Evolutionary conservation across 2,797 vertebrate genomes (phyloP), one percentile per base, ranked within the genome.

Genomic region (Pseudomugil gertrudae): DNA sequence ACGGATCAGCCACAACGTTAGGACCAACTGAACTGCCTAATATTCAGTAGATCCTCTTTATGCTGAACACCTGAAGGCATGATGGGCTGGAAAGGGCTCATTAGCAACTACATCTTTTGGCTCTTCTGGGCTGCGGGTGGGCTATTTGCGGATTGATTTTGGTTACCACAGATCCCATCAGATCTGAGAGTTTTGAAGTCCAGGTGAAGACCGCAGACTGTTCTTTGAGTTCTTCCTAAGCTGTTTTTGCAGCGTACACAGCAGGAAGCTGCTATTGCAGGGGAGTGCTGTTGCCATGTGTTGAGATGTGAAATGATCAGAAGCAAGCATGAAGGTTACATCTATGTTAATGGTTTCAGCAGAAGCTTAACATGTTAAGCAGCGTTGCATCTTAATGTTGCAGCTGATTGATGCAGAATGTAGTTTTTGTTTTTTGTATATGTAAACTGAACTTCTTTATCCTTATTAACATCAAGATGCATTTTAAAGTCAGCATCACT

Each of bases 401-500:
- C 13, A 6, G 26, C 50, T 52, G 50, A 52, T 27, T 3, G 5
- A 24, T 48, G n/a, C n/a, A n/a, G 51, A 74, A 63, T 80, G 66
- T 68, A 69, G 40, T 9, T 66, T 30, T 71, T 19, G 13, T 21
- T 79, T 59, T 66, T 23, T 8, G 15, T 79, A 53, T 60, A 38
- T 21, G 30, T 66, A 35, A 65, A 76, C 0, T 51, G 23, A 56
- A 56, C 36, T 56, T 27, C 35, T 45, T 19, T 60, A 9, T 64
- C 58, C 23, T 30, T 50, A 17, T 35, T 51, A 69, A 60, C 48
- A 66, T 21, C 53, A 58, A 66, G 30, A 69, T 82, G 66, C 70
- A 62, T 80, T 84, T 79, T 45, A 70, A 45, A 21, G 43, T 36
- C 64, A 33, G 14, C 40, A 14, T 62, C 19, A 40, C 58, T 30